phyloP scores from a whole-genome alignment of 2,797 vertebrate species.

The Manis pentadactyla region DNA sequence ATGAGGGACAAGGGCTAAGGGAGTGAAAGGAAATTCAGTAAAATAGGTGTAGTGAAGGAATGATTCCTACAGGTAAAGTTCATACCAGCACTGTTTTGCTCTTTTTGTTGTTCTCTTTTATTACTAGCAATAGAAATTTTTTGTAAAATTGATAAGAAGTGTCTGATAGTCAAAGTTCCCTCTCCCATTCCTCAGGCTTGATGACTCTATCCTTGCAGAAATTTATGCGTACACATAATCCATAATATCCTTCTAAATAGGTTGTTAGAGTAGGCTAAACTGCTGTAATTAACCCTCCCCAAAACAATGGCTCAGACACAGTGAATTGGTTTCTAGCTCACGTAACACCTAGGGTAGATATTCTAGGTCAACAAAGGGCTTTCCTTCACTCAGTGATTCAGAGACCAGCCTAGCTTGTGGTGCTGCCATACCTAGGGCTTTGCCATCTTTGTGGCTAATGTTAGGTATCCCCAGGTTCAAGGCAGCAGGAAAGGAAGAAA shows the following conservation, averaged over 20 bases:
- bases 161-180: not conserved
- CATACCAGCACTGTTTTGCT: not conserved
- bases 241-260: not conserved
- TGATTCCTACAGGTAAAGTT: not conserved
- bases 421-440: not conserved
- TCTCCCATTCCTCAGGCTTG: not conserved
- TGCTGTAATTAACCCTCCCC: not conserved
- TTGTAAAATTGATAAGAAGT: not conserved
- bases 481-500: not conserved
- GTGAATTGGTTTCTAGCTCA: not conserved
- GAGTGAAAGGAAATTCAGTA: not conserved
- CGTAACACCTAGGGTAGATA: not conserved
- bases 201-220: not conserved
- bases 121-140: constrained; percentile 18
- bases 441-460: not conserved
- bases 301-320: not conserved
- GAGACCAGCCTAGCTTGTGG: not conserved
- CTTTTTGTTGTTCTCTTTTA: not conserved
- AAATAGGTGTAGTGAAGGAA: not conserved
- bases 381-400: not conserved
- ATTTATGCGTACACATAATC: not conserved
- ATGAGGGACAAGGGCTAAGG: not conserved
- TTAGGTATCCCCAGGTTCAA: not conserved
- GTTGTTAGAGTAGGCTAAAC: not conserved
- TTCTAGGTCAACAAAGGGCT: not conserved